These are phyloP conservation scores for Pristionchus exspectatus DNA, from an alignment of 2,888 invertebrate genomes.

Conservation along the genomic window DNA sequence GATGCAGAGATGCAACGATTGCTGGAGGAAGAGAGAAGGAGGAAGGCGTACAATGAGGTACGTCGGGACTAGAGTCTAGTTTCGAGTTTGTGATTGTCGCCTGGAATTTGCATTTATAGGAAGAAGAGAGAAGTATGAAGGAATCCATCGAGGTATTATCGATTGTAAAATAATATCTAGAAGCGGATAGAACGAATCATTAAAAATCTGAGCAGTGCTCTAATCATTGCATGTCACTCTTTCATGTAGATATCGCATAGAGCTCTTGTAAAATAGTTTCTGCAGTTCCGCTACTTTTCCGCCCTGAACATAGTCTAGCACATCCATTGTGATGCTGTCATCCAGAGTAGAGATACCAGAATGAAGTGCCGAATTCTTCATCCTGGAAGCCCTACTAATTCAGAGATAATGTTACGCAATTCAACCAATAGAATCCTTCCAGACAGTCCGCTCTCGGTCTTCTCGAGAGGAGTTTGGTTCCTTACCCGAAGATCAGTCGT, in stretches of 20 bases:
- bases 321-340: too few relatives aligned
- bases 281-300: not conserved
- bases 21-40: slow-evolving; percentile 28
- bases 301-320: too few relatives aligned
- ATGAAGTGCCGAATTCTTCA: too few relatives aligned
- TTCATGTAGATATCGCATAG: not conserved
- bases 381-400: too few relatives aligned
- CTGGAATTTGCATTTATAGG: not conserved
- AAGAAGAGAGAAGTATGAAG: slow-evolving; percentile 22
- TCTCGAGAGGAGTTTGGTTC: slow-evolving; percentile 37
- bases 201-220: not conserved
- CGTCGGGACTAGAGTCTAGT: not conserved
- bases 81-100: not conserved
- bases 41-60: slow-evolving; percentile 45
- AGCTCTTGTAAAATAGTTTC: too few relatives aligned
- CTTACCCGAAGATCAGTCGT: not conserved
- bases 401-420: not conserved
- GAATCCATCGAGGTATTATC: not conserved
- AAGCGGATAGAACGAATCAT: too few relatives aligned
- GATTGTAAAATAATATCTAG: not conserved
- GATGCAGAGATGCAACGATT: not conserved
- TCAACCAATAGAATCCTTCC: not conserved
- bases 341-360: too few relatives aligned
- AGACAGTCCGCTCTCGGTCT: not conserved
- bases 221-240: not conserved